phyloP scores from a whole-genome alignment of 2,888 invertebrate species.

The Anoplius nigerrimus region DNA sequence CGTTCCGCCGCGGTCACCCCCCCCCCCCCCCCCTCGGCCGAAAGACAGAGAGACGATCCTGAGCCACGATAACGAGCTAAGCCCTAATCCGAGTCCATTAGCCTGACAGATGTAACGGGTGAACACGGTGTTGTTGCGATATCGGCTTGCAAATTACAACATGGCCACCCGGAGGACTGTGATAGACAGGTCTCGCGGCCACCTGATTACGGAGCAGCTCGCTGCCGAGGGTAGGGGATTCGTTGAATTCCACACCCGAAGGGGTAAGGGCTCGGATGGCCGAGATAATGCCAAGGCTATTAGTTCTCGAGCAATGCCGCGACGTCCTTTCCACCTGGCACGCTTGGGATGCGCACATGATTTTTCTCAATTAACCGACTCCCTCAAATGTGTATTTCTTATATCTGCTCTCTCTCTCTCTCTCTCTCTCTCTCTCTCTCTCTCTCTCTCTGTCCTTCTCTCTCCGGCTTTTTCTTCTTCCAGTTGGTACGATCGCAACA shows the following conservation, averaged over 20 bases:
- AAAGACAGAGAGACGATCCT: constrained; percentile 52
- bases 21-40: constrained; percentile 21
- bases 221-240: constrained; percentile 15
- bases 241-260: not conserved
- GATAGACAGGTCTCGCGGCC: constrained; percentile 61
- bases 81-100: constrained; percentile 68
- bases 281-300: constrained; percentile 57
- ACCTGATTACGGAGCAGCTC: constrained; percentile 53
- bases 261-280: not conserved
- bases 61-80: constrained; percentile 59
- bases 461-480: no score
- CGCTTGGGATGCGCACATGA: constrained; percentile 30
- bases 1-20: constrained; percentile 22
- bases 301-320: constrained; percentile 60
- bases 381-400: constrained; percentile 1
- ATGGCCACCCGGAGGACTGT: constrained; percentile 64
- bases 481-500: no score
- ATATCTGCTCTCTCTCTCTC: not conserved
- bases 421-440: constrained; percentile 6
- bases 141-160: constrained; percentile 70
- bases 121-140: constrained; percentile 60
- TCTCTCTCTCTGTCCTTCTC: not conserved
- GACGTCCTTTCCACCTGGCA: constrained; percentile 53
- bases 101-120: constrained; percentile 68
- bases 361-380: constrained; percentile 43